phyloP scores from a whole-genome alignment of 2,113 vertebrate species.

The Oncorhynchus masou region DNA sequence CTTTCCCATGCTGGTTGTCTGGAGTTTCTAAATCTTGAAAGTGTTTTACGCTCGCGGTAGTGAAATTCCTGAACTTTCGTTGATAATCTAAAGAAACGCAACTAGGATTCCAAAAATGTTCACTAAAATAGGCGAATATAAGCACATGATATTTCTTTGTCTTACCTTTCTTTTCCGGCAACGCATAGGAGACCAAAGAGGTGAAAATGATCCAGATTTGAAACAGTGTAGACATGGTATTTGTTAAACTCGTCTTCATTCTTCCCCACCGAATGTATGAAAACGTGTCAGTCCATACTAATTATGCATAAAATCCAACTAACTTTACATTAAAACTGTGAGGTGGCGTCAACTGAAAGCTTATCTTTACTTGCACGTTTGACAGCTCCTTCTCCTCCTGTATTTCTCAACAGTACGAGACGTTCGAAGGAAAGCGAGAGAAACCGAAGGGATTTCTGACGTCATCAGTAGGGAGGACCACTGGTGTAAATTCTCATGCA shows the following conservation, averaged over 20 bases:
- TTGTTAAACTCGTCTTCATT: constrained; percentile 4
- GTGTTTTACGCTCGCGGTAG: not conserved
- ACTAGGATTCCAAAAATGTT: not conserved
- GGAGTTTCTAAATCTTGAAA: not conserved
- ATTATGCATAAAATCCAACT: constrained; percentile 31
- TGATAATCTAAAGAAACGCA: not conserved
- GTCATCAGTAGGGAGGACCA: constrained; percentile 60
- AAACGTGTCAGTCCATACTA: constrained; percentile 56
- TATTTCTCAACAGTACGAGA: constrained; percentile 35
- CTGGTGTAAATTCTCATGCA: constrained; percentile 16
- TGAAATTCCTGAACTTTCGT: not conserved
- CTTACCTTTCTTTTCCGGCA: constrained; percentile 75
- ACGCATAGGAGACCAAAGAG: constrained; percentile 51
- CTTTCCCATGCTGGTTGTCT: not conserved
- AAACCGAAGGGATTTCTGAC: constrained; percentile 55
- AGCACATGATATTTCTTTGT: constrained; percentile 8
- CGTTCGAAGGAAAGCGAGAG: constrained; percentile 19
- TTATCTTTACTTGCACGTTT: constrained; percentile 53
- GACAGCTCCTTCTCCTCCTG: constrained; percentile 73
- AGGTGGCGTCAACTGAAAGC: not conserved
- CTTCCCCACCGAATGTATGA: constrained; percentile 3
- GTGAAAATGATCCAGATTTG: constrained; percentile 59
- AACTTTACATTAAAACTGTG: not conserved
- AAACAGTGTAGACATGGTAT: constrained; percentile 62
- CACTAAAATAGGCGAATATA: not conserved